Evolutionary conservation across 2,797 vertebrate species (phyloP).

Genomic region (Bovichtus diacanthus): DNA sequence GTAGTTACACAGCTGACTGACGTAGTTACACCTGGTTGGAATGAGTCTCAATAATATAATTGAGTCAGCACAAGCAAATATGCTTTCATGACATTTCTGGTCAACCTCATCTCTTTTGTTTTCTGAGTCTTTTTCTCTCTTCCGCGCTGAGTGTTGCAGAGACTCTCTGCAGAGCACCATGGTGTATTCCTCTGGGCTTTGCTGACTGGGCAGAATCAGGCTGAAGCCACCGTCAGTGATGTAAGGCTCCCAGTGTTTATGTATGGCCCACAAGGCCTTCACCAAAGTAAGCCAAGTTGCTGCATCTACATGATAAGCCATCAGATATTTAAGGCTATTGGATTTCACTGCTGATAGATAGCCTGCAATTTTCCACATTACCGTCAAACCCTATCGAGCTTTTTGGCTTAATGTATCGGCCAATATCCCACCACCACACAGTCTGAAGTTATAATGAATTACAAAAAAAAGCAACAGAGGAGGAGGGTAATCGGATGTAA

Average conservation of each 20-base stretch:
- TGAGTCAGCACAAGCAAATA: constrained; percentile 18
- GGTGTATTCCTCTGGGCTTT: constrained; percentile 34
- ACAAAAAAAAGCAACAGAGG: constrained; percentile 11
- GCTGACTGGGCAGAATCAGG: constrained; percentile 59
- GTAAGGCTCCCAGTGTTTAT: constrained; percentile 65
- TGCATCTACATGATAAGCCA: constrained; percentile 57
- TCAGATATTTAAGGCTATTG: constrained; percentile 59
- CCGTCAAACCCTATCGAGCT: constrained; percentile 31
- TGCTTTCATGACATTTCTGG: not conserved
- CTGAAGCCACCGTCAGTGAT: constrained; percentile 50
- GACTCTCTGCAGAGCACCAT: constrained; percentile 30
- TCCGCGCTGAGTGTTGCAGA: constrained; percentile 10
- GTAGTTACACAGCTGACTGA: not conserved
- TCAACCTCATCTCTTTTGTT: constrained; percentile 4
- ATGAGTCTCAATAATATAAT: not conserved
- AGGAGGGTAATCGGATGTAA: constrained; percentile 18
- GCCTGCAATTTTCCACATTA: not conserved
- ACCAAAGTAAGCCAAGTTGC: constrained; percentile 46
- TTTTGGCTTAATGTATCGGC: constrained; percentile 24
- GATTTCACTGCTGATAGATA: constrained; percentile 51
- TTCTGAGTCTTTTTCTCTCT: constrained; percentile 4
- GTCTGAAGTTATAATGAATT: constrained; percentile 32
- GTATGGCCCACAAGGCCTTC: constrained; percentile 39
- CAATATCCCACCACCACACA: not conserved
- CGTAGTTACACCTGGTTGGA: not conserved